Evolutionary conservation across 53 echinoderm and acorn worm genomes (phyloP).

Genomic region (Astropecten irregularis): DNA sequence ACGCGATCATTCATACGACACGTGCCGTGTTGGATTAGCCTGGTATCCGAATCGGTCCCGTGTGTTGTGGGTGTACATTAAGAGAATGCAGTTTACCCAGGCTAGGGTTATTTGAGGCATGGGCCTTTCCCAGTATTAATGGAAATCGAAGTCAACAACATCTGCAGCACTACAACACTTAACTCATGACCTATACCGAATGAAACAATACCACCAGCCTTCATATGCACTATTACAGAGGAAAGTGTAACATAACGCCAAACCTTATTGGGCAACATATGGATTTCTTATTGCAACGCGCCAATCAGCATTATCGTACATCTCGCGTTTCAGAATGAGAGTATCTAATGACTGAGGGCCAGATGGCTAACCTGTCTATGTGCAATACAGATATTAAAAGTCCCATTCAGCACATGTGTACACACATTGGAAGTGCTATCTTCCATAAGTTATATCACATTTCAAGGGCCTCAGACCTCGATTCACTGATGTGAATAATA

Average conservation of each 20-base stretch:
- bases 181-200: conserved; percentile 1
- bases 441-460: conserved; percentile 8
- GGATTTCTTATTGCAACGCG: conserved; percentile 2
- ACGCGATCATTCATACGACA: conserved; percentile 8
- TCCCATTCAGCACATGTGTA: conserved; percentile 37
- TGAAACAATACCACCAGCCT: too few relatives aligned
- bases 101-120: not conserved
- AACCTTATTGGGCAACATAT: conserved; percentile 18
- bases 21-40: conserved; percentile 3
- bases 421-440: conserved; percentile 30
- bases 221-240: too few relatives aligned
- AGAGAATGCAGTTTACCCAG: not conserved
- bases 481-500: not conserved
- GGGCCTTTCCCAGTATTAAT: not conserved
- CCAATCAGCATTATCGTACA: conserved; percentile 13
- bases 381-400: conserved; percentile 18
- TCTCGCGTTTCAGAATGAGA: conserved; percentile 11
- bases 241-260: conserved; percentile 43
- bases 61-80: not conserved
- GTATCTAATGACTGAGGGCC: not conserved
- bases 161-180: conserved; percentile 16
- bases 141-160: conserved; percentile 25
- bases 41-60: not conserved
- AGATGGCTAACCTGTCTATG: conserved; percentile 36
- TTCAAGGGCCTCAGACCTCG: conserved; percentile 47